These are phyloP conservation scores for Saturnia pavonia DNA, from an alignment of 2,888 invertebrate genomes.

Conservation along the genomic window DNA sequence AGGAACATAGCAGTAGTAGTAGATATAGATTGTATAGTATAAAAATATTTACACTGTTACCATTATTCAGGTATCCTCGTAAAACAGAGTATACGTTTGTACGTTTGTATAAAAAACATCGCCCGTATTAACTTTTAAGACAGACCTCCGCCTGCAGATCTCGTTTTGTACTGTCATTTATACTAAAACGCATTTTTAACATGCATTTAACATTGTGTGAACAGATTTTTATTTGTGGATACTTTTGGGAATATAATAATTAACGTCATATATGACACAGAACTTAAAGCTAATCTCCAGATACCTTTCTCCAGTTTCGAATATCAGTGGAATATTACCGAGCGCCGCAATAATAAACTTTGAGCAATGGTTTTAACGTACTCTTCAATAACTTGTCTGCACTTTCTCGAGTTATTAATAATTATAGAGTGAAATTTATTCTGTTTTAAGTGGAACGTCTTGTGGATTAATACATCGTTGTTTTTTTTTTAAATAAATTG, in stretches of 20 bases:
- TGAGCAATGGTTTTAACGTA: neutral
- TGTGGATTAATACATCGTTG: neutral
- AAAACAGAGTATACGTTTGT: too few relatives aligned
- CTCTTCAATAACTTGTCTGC: neutral
- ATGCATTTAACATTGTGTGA: neutral
- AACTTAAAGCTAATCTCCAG: neutral
- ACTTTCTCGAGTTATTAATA: neutral
- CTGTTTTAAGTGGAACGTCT: neutral
- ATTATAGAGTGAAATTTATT: neutral
- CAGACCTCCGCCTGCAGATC: too few relatives aligned
- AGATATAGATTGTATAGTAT: too few relatives aligned
- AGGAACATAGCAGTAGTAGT: too few relatives aligned
- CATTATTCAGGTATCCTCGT: too few relatives aligned
- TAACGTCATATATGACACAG: neutral
- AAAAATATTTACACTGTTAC: too few relatives aligned
- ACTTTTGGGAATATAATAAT: neutral
- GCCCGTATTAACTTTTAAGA: too few relatives aligned
- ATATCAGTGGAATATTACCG: neutral
- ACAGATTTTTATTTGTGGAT: neutral
- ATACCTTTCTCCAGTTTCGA: neutral
- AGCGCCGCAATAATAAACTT: neutral
- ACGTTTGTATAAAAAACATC: too few relatives aligned
- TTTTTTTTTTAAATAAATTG: neutral
- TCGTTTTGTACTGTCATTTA: too few relatives aligned
- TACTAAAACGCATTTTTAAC: neutral